Evolutionary conservation across 2,888 invertebrate genomes (phyloP).

Genomic region (Stenoptilia bipunctidactyla): DNA sequence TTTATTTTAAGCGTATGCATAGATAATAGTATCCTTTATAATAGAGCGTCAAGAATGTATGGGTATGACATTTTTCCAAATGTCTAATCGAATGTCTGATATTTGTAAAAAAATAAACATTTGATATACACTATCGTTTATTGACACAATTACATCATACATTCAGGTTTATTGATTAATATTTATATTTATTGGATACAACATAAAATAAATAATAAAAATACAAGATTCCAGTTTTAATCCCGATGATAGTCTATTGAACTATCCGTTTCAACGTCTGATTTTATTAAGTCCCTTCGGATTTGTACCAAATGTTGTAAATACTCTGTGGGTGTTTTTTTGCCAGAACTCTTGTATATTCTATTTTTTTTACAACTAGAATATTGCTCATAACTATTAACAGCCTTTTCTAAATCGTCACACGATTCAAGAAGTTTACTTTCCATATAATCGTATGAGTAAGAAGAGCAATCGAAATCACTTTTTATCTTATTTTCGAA

Average conservation of each 20-base stretch:
- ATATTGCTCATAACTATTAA: slow-evolving; percentile 35
- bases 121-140: no score
- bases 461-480: slow-evolving; percentile 11
- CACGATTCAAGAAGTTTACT: slow-evolving; percentile 41
- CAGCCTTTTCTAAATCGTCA: slow-evolving; percentile 34
- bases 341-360: neutral
- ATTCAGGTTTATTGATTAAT: no score
- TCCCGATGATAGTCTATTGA: slow-evolving; percentile 17
- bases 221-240: no score
- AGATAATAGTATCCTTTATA: no score
- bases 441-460: slow-evolving; percentile 29
- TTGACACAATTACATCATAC: no score
- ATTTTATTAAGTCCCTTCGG: slow-evolving; percentile 65
- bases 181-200: no score
- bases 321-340: slow-evolving; percentile 62
- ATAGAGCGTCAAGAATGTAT: no score
- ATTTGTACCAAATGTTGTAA: slow-evolving; percentile 69
- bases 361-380: neutral
- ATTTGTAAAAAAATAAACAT: no score
- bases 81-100: no score
- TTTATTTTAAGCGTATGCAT: no score
- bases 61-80: no score
- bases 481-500: slow-evolving; percentile 23
- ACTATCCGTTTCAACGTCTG: slow-evolving; percentile 47
- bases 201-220: no score